Base-by-base conservation (phyloP, 2,113 vertebrate species). In the Promerops cafer region DNA sequence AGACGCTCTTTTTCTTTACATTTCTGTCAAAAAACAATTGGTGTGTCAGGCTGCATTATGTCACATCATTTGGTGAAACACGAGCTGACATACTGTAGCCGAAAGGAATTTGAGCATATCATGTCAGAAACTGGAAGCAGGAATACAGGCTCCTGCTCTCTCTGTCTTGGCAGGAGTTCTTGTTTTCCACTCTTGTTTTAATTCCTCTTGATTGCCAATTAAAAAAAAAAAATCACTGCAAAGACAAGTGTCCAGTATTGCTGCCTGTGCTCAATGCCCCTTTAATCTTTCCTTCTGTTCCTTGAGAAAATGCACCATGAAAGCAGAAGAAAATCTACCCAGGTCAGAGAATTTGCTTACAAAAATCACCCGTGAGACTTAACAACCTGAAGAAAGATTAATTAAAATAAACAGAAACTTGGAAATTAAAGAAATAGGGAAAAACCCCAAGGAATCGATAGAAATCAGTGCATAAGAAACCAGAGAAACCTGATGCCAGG, bases 11-110 rank as follows among this genome's bases (percentile, higher is more conserved):
- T 94, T 90, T 75, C 84, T 72, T 75, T 95, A 78, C 37, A 68
- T 94, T 95, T 96, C 96, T 96, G 95, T 96, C 81, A 94, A 85
- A 92, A 95, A 97, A 95, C 94, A 93, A 97, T 92, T 88, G 74
- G 74, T 60, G 52, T 95, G 90, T 96, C 92, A 85, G 88, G 91
- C 85, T 83, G 89, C 91, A 89, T 97, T 92, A 92, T 93, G 82
- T 96, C 94, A 96, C 57, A 56, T 83, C 70, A n/a, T 61, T 44
- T 59, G 59, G 52, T 74, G 87, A 94, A 97, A 97, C 87, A 81
- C 72, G 84, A 96, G 87, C 53, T 96, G 95, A 96, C 95, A 93
- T 47, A n/a, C 71, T 96, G 89, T 94, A 85, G 97, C 94, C 66
- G 30, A 66, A 83, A 98, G 95, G 83, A 94, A 97, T 95, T 94